phyloP scores from a whole-genome alignment of 2,888 invertebrate genomes.

The Pristionchus japonicus region DNA sequence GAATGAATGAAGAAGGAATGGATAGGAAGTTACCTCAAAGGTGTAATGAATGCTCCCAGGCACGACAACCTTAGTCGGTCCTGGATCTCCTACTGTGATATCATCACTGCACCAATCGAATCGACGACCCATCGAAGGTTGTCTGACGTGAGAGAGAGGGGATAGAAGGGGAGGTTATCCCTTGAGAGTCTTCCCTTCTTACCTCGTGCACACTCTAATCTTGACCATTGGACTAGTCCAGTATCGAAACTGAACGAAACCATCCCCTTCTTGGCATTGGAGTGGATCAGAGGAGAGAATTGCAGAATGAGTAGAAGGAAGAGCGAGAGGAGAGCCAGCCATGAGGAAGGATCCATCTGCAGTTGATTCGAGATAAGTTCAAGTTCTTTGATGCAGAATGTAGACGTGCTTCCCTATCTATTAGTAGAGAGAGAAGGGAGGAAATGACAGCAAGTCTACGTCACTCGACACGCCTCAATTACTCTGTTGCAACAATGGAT shows the following conservation, averaged over 20 bases:
- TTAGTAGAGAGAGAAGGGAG: not conserved
- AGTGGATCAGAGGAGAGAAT: constrained; percentile 68
- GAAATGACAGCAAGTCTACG: not conserved
- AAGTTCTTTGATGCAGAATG: not conserved
- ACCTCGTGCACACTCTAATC: constrained; percentile 67
- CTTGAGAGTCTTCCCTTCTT: not conserved
- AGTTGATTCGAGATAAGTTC: not conserved
- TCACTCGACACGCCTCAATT: not conserved
- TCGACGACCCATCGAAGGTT: constrained; percentile 57
- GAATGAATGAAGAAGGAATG: not conserved
- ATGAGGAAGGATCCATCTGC: constrained; percentile 65
- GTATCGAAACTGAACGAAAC: constrained; percentile 60
- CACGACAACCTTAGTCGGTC: constrained; percentile 62
- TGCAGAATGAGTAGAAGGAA: constrained; percentile 59
- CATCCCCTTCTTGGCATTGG: constrained; percentile 70
- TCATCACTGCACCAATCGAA: constrained; percentile 66
- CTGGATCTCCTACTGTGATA: constrained; percentile 63
- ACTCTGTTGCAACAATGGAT: not conserved
- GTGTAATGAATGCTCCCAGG: constrained; percentile 64
- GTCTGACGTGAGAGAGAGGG: constrained; percentile 46
- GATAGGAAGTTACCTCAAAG: constrained; percentile 59
- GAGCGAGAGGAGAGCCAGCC: constrained; percentile 59
- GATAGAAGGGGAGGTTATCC: not conserved
- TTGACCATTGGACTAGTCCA: constrained; percentile 68
- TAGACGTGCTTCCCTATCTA: not conserved